Percentiles rank a stretch among this genome's conserved stretches.
phyloP scores from a whole-genome alignment of 2,113 vertebrate genomes.

The Pollimyrus isidori region DNA sequence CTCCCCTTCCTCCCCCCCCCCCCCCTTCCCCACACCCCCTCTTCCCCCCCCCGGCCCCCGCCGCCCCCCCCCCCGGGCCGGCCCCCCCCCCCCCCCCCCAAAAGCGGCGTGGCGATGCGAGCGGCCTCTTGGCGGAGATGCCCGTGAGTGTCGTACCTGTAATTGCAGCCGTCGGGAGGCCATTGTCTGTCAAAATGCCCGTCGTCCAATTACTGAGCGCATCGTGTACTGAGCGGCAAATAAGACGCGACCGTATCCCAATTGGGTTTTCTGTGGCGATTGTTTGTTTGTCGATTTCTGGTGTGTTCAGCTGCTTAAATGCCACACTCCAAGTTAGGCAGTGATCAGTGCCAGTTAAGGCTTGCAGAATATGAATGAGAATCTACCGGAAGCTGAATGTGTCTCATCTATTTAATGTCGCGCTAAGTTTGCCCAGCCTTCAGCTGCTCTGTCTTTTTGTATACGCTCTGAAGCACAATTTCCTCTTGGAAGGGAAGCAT shows the following conservation, averaged over 20 bases:
- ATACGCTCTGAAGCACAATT: slow-evolving; percentile 37
- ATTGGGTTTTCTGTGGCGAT: not conserved
- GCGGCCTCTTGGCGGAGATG: not conserved
- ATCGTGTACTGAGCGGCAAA: not conserved
- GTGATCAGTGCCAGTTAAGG: not conserved
- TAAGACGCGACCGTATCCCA: not conserved
- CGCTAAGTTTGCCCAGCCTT: not conserved
- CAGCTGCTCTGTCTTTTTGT: slow-evolving; percentile 24
- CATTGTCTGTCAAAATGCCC: not conserved
- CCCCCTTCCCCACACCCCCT: too few species aligned
- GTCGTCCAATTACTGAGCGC: not conserved
- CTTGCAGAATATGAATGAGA: not conserved
- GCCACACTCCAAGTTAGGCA: not conserved
- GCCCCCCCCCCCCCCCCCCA: too few species aligned
- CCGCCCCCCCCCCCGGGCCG: too few species aligned
- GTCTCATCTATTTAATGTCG: not conserved
- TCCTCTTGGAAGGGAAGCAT: slow-evolving; percentile 37
- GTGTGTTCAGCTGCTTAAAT: not conserved
- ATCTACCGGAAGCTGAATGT: not conserved
- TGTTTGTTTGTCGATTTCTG: slow-evolving; percentile 3
- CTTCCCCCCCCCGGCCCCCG: too few species aligned
- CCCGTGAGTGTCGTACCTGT: not conserved
- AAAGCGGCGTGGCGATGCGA: not conserved
- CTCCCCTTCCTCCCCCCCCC: too few species aligned
- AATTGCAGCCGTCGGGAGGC: slow-evolving; percentile 6